Conservation (phyloP, 2,113 vertebrate genomes). For the Paradoxurus hermaphroditus region DNA sequence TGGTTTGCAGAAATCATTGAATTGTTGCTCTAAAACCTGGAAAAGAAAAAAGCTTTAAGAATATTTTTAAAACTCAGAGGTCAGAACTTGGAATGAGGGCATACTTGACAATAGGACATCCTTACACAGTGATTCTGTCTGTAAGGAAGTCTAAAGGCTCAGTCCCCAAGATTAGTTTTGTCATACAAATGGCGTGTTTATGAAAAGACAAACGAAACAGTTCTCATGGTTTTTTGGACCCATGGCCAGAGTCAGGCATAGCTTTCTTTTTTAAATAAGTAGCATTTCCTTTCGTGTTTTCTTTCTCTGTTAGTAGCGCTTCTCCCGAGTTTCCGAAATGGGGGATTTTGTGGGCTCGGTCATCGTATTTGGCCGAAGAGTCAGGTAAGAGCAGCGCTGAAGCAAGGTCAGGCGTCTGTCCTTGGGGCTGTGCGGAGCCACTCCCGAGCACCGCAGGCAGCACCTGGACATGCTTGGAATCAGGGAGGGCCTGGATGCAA, state of each 20-base stretch:
- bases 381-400: slow-evolving; percentile 25
- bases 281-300: slow-evolving; percentile 4
- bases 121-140: background rate
- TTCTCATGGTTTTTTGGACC: background rate
- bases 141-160: background rate
- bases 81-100: background rate
- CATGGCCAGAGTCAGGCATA: background rate
- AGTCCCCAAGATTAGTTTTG: background rate
- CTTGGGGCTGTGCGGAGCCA: slow-evolving; percentile 52
- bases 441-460: slow-evolving; percentile 12
- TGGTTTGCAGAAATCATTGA: background rate
- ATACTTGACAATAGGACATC: background rate
- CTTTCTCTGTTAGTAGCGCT: background rate
- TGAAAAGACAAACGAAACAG: background rate
- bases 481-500: slow-evolving; percentile 41
- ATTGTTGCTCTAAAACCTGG: slow-evolving; percentile 1
- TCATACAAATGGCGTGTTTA: background rate
- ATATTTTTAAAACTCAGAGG: background rate
- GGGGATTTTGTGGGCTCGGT: slow-evolving; percentile 7
- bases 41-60: background rate
- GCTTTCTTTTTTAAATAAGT: slow-evolving; percentile 16
- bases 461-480: slow-evolving; percentile 66
- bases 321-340: slow-evolving; percentile 5
- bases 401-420: slow-evolving; percentile 46
- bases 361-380: slow-evolving; percentile 31